phyloP scores from a whole-genome alignment of 2,797 vertebrate species.

The Anabacerthia variegaticeps region DNA sequence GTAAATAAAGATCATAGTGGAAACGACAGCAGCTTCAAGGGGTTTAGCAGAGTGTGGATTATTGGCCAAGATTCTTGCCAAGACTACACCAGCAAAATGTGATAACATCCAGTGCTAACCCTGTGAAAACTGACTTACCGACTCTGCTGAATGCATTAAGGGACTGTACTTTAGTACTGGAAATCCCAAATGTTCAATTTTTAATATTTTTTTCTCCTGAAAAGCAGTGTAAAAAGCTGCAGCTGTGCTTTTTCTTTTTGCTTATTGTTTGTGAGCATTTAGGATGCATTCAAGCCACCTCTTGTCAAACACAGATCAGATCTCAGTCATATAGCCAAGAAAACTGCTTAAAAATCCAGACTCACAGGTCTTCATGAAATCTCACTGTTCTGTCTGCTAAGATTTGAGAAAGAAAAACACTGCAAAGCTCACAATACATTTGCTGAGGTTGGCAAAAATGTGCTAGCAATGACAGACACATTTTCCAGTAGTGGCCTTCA shows the following conservation, averaged over 20 bases:
- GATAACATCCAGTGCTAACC: background rate
- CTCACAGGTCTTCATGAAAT: background rate
- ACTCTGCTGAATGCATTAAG: background rate
- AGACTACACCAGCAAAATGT: background rate
- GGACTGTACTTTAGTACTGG: background rate
- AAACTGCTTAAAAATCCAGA: background rate
- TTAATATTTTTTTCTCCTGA: background rate
- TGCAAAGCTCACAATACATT: background rate
- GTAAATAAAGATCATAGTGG: background rate
- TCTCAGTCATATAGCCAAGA: background rate
- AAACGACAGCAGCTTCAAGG: background rate
- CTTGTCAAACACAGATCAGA: background rate
- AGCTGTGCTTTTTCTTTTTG: background rate
- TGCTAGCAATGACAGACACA: background rate
- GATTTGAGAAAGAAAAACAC: conserved; percentile 9
- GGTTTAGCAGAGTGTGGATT: background rate
- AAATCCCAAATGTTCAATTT: background rate
- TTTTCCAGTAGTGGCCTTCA: background rate
- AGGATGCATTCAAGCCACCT: background rate
- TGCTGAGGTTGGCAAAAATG: background rate
- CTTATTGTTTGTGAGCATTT: background rate
- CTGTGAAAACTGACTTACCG: background rate
- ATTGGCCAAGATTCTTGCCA: background rate
- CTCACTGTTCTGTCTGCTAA: background rate
- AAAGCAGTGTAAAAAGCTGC: background rate